phyloP scores from a whole-genome alignment of 2,888 invertebrate species.

The Epinotia bilunana region DNA sequence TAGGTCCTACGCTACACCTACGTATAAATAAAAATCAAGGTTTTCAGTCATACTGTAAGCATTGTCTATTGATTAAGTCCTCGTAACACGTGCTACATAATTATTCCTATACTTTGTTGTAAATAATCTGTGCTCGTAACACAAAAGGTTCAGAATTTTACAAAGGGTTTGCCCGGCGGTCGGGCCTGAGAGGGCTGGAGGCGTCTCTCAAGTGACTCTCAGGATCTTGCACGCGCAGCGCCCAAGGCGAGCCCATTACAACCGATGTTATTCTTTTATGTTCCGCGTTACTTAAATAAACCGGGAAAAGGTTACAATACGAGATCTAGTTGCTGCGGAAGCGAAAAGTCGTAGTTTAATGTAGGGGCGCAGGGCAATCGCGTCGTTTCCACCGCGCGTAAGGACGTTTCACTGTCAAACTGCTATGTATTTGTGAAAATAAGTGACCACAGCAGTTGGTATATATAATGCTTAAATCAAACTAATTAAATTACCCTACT shows the following conservation, averaged over 20 bases:
- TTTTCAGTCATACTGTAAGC: not conserved
- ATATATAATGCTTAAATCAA: too few relatives aligned
- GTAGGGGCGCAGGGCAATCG: not conserved
- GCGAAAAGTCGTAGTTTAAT: not conserved
- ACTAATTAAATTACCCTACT: too few relatives aligned
- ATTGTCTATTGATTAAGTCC: constrained; percentile 5
- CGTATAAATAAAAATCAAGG: not conserved
- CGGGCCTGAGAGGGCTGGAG: constrained; percentile 50
- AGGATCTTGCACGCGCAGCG: constrained; percentile 52
- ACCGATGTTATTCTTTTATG: constrained; percentile 54
- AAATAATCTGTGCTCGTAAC: constrained; percentile 16
- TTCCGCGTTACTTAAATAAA: constrained; percentile 41
- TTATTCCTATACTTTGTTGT: not conserved
- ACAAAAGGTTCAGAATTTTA: constrained; percentile 25
- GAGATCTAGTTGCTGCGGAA: not conserved
- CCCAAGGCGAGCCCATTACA: constrained; percentile 55
- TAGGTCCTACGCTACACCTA: too few relatives aligned
- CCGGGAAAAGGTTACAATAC: constrained; percentile 7
- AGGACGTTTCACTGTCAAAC: too few relatives aligned
- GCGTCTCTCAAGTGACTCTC: constrained; percentile 58
- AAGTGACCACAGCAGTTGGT: too few relatives aligned
- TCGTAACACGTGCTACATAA: constrained; percentile 19
- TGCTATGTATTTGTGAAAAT: too few relatives aligned
- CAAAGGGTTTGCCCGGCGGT: constrained; percentile 49
- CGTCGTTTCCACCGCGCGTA: not conserved